Percentiles rank a stretch among this genome's conserved stretches.
phyloP scores from a whole-genome alignment of 2,113 vertebrate species.

The Nothocercus nigrocapillus region DNA sequence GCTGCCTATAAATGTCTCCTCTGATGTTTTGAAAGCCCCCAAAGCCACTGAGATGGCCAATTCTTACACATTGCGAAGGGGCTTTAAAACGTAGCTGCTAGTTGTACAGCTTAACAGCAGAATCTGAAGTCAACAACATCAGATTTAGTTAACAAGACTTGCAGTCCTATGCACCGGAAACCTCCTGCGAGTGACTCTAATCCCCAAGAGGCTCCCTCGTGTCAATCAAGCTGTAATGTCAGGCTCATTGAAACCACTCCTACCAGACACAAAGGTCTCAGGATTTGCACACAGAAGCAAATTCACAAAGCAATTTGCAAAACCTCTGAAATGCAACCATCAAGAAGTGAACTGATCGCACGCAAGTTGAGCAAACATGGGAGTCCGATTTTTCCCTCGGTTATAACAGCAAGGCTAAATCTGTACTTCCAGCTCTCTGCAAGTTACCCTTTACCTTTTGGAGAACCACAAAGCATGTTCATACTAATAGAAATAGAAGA shows the following conservation, averaged over 20 bases:
- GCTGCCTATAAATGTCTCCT: background rate
- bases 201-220: background rate
- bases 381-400: background rate
- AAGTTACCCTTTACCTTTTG: background rate
- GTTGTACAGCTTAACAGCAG: background rate
- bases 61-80: background rate
- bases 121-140: background rate
- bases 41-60: background rate
- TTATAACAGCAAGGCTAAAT: background rate
- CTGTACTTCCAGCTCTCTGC: background rate
- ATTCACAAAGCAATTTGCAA: background rate
- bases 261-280: background rate
- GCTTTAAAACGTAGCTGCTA: background rate
- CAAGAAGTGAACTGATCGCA: background rate
- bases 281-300: background rate
- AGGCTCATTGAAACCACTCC: background rate
- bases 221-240: background rate
- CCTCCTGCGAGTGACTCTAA: background rate
- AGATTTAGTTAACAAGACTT: background rate
- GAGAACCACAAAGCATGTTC: background rate
- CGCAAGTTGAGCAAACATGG: accelerated
- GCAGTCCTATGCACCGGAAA: background rate
- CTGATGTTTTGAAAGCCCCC: background rate
- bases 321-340: background rate
- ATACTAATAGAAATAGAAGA: background rate